Evolutionary conservation across 2,113 vertebrate genomes (phyloP), one percentile per base, ranked within the genome.

Genomic region (Brachyhypopomus occidentalis): DNA sequence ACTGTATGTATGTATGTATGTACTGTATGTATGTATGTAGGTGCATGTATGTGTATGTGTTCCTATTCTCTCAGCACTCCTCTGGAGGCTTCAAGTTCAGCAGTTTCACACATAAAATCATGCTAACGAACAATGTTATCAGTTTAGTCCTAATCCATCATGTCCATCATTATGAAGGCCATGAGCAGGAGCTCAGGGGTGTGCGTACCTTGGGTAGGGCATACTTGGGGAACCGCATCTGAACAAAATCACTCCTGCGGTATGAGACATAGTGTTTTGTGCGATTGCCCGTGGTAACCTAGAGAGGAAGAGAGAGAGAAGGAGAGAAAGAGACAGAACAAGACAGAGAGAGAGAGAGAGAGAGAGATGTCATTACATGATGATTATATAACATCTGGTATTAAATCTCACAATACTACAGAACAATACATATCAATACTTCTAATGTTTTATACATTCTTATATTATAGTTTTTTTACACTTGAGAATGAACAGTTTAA

Each of bases 181-280:
- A 7, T 52, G 45, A 14, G 45, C 8, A 52, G 41, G 9, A 41
- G 41, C 9, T 14, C 5, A 14, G 45, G 12, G 7, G 2, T 8
- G 45, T 11, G 12, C 36, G 84, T 93, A 99, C 98, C 96, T 98
- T 97, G 0, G 98, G 95, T 76, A 99, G 72, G 0, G 97, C 91
- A 0, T 97, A 98, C 89, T 99, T 99, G 25, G 98, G 97, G 79
- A 99, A 91, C 81, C 93, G 96, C 96, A 99, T 99, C 88, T 94
- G 96, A 27, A 95, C 91, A 72, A 99, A 99, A 14, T 92, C 94
- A 12, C 90, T 92, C 38, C 96, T 95, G 2, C 88, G 94, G 25
- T 96, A 95, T 0, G 98, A 99, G 38, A 98, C 95, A 0, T 95
- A 98, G 86, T 98, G 95, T 74, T 94, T 97, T 72, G 95, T 98